Evolutionary conservation across 1,140 invertebrate species (phyloP).

Genomic region (Paraescarpia echinospica): DNA sequence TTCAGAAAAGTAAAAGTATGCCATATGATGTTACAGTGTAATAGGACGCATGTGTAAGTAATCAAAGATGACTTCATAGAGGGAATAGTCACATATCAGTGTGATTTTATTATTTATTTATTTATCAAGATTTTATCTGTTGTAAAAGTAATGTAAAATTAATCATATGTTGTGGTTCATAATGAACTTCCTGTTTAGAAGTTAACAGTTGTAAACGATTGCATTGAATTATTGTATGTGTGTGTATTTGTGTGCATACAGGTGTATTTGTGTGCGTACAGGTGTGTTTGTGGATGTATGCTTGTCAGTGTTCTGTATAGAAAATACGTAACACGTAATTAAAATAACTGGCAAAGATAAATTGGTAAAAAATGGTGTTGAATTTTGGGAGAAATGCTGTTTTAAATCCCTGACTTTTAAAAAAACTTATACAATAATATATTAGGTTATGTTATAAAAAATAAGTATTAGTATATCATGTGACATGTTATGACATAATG

Average conservation of each 20-base stretch:
- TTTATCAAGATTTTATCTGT: too few species aligned
- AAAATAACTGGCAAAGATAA: not conserved
- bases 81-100: not conserved
- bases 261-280: not conserved
- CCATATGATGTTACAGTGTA: too few species aligned
- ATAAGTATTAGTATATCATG: not conserved
- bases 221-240: not conserved
- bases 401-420: not conserved
- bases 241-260: not conserved
- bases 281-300: not conserved
- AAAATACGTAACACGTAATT: not conserved
- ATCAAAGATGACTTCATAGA: too few species aligned
- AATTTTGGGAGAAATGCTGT: not conserved
- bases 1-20: too few species aligned
- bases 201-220: too few species aligned
- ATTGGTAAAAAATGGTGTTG: not conserved
- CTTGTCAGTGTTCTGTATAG: not conserved
- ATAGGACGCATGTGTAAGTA: too few species aligned
- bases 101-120: too few species aligned
- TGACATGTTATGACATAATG: not conserved
- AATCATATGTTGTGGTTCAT: not conserved
- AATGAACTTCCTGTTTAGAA: not conserved
- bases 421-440: not conserved
- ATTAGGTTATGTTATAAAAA: too few species aligned
- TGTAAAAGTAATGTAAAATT: too few species aligned